Conservation (phyloP, 2,113 vertebrate species). For the Hippocampus barbouri region DNA sequence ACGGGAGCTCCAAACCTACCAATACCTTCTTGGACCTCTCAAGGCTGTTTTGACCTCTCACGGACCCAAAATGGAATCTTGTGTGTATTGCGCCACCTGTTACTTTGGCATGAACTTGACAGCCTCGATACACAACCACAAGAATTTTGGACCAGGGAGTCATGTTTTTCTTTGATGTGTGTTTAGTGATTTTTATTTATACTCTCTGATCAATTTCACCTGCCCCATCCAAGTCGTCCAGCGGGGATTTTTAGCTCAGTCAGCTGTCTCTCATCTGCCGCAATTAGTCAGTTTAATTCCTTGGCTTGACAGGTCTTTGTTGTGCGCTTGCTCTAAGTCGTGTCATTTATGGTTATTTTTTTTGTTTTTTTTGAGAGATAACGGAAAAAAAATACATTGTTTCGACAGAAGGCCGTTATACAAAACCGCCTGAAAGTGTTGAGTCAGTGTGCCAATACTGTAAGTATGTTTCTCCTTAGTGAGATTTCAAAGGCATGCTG, state of each 20-base stretch:
- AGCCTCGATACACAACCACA: neutral
- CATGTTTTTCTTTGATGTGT: neutral
- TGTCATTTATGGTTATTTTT: neutral
- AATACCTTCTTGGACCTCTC: neutral
- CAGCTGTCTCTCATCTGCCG: neutral
- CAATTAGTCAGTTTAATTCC: neutral
- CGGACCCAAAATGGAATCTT: neutral
- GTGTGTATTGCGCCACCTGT: neutral
- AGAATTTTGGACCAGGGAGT: neutral
- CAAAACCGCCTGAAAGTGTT: neutral
- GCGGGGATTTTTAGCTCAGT: neutral
- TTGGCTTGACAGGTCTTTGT: neutral
- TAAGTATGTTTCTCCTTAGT: neutral
- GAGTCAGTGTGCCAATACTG: neutral
- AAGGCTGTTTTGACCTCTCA: neutral
- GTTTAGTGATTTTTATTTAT: neutral
- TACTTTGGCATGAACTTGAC: neutral
- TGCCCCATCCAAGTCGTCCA: neutral
- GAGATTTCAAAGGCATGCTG: constrained; percentile 3
- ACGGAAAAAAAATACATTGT: neutral
- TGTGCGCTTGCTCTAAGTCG: neutral
- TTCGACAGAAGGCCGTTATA: neutral
- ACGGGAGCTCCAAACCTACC: neutral
- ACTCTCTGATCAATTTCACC: neutral
- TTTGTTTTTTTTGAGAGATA: neutral